Conservation (phyloP, 2,888 invertebrate species). For the Dryobotodes eremita region DNA sequence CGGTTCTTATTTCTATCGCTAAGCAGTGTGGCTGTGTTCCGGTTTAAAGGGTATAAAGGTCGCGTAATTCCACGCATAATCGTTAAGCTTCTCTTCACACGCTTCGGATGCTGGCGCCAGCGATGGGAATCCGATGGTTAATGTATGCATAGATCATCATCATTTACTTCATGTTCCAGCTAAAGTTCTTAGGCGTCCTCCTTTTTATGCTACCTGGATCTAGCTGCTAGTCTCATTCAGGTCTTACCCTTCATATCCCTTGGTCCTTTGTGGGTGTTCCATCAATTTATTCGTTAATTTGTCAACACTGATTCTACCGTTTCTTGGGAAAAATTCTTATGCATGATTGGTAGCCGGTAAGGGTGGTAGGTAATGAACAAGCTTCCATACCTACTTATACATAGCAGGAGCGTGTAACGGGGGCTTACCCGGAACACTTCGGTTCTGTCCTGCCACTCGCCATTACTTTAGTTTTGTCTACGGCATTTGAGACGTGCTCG, state of each 20-base stretch:
- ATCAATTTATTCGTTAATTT: background rate
- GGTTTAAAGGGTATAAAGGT: constrained; percentile 1
- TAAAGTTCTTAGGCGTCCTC: background rate
- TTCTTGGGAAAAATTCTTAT: too few species aligned
- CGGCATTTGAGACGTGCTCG: constrained; percentile 22
- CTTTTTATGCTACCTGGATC: background rate
- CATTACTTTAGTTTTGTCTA: constrained; percentile 43
- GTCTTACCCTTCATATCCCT: background rate
- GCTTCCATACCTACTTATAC: background rate
- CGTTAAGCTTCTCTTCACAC: background rate
- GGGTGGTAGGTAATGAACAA: background rate
- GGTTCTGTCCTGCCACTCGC: constrained; percentile 7
- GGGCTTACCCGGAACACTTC: constrained; percentile 17
- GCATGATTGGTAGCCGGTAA: background rate
- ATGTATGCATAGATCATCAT: background rate
- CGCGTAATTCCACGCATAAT: constrained; percentile 6
- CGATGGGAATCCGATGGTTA: background rate
- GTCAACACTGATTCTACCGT: background rate
- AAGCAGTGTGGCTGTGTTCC: background rate
- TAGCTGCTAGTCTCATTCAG: background rate
- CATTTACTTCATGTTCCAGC: background rate
- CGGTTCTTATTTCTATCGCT: constrained; percentile 11
- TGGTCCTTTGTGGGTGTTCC: background rate
- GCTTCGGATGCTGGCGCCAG: too few species aligned
- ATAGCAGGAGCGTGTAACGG: background rate